Evolutionary conservation across 2,113 vertebrate genomes (phyloP), one percentile per base, ranked within the genome.

Genomic region (Cisticola juncidis): DNA sequence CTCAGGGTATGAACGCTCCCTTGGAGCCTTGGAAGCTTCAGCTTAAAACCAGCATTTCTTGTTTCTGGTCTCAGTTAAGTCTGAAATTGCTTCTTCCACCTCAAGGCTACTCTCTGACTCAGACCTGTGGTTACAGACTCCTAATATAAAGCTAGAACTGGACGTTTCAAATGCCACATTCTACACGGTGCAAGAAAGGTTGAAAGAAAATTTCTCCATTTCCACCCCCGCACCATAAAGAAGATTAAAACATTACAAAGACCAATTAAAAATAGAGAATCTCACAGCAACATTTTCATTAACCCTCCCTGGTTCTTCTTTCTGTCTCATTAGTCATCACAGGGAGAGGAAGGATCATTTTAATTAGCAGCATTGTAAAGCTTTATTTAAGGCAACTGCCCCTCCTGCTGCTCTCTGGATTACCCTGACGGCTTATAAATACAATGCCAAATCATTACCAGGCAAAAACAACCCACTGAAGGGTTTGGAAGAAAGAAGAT

Each of bases 291-390:
- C 95, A 73, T 94, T 97, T 97, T 97, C 96, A 97, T 97, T 97
- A 98, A 96, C 97, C 89, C 95, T 96, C 94, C 95, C 74, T 9
- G 6, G 71, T 64, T 76, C 91, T 94, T 58, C 96, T 97, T 94
- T 93, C 95, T 95, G 88, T 97, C 96, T 98, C 97, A 94, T 97
- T 97, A 98, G 96, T 97, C 88, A 95, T 88, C 79, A 58, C 17
- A 64, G 86, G 80, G 92, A 95, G 94, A 97, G 96, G 95, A 97
- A 97, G 95, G 96, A 97, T 96, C 83, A 92, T 96, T 97, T 97
- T 98, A 98, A 98, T 98, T 98, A 98, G 97, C 93, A 92, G 91
- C 83, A 95, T 94, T 94, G 97, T 95, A 97, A 96, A 96, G 97
- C 95, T 97, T 96, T 94, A 92, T 97, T 96, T 76, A 76, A 97